A percentile compares a stretch with the other conserved stretches of the same genome.
Conservation (phyloP, 2,113 vertebrate genomes). For the Octodon degus region DNA sequence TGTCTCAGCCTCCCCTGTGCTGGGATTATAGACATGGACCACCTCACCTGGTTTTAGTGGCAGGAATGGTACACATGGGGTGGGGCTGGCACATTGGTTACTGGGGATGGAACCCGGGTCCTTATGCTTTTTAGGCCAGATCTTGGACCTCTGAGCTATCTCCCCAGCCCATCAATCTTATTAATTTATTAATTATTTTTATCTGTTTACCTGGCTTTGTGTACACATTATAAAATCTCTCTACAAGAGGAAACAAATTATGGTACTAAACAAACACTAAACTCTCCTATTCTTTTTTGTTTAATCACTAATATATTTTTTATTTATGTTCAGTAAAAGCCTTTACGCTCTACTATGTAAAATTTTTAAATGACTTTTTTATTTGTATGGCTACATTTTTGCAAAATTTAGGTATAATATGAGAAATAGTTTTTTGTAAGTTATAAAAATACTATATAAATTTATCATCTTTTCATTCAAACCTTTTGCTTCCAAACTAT, state of each 20-base stretch:
- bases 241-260: neutral
- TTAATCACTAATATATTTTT: neutral
- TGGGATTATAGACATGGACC: too few relatives aligned
- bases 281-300: neutral
- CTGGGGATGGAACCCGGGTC: too few relatives aligned
- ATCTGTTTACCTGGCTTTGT: neutral
- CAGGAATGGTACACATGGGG: too few relatives aligned
- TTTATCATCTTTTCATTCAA: neutral
- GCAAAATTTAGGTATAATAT: neutral
- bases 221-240: constrained; percentile 25
- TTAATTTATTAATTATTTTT: neutral
- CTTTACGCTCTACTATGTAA: neutral
- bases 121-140: too few relatives aligned
- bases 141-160: too few relatives aligned
- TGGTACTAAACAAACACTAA: neutral
- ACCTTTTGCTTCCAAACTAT: neutral
- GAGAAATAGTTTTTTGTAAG: neutral
- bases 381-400: neutral
- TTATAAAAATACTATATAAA: neutral
- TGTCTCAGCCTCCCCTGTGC: too few relatives aligned
- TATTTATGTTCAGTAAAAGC: neutral
- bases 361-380: neutral
- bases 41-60: too few relatives aligned
- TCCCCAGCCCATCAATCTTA: too few relatives aligned
- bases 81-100: too few relatives aligned